Base-by-base conservation (phyloP, 2,888 invertebrate species). In the Barypeithes pellucidus region DNA sequence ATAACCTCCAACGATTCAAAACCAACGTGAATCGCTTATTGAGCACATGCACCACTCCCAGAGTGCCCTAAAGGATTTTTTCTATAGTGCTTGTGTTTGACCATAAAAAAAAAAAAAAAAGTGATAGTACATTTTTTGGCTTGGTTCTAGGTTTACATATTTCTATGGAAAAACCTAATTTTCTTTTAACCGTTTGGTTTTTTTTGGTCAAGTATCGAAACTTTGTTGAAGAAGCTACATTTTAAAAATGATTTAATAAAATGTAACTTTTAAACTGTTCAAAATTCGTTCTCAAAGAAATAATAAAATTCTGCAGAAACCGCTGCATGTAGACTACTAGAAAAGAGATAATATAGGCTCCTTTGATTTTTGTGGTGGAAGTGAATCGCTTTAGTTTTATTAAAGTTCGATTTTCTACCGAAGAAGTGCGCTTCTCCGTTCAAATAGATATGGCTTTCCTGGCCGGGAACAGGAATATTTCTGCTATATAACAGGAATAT, bases 281-380 rank as follows among this genome's bases (percentile, higher is more conserved):
- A 14, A 45, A 45, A 16, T 14, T 14, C 20, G 0, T 1, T 47
- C 4, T 50, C 20, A 20, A 50, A 50, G 20, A 50, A 50, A 24
- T 50, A 24, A 50, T 50, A 33, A 57, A 57, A 57, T 16, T 9
- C 22, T 0, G 1, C 57, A 59, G 43, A 67, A 18, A 14, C 41
- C 16, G n/a, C n/a, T 39, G 14, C 52, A 29, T 60, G 43, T 20
- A 22, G 61, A 24, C 65, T 63, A 63, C 73, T 68, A 45, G 65
- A 39, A 47, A 45, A 60, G 45, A 45, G 50, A 69, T 65, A 73
- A 70, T 70, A 67, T 54, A 57, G 67, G 47, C 70, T 52, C 62
- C 70, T 74, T 70, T 74, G 74, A 74, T 74, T 70, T 67, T 50
- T 57, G 54, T 70, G 52, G 41, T 74, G 74, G 74, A 74, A 74